Evolutionary conservation across 2,888 invertebrate genomes (phyloP).

Genomic region (Marronus borbonicus): DNA sequence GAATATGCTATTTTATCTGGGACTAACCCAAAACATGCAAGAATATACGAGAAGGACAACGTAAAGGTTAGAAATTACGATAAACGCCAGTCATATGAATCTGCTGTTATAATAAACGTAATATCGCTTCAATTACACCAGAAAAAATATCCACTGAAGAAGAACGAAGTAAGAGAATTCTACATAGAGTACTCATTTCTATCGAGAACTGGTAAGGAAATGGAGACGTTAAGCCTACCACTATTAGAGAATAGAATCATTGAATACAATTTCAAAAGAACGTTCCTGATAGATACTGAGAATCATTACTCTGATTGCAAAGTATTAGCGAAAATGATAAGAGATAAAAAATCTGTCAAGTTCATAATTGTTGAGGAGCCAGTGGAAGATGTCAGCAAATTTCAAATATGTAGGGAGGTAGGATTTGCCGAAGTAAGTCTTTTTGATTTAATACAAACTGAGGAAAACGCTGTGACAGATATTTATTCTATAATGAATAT

Average conservation of each 20-base stretch:
- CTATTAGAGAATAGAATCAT: constrained; percentile 53
- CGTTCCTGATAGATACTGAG: constrained; percentile 56
- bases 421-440: constrained; percentile 56
- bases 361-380: constrained; percentile 60
- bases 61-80: constrained; percentile 34
- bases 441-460: constrained; percentile 58
- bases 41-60: background rate
- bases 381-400: constrained; percentile 43
- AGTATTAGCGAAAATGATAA: constrained; percentile 57
- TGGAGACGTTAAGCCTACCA: constrained; percentile 59
- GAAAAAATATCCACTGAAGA: constrained; percentile 37
- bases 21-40: background rate
- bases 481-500: constrained; percentile 55
- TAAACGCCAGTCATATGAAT: constrained; percentile 3
- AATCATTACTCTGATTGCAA: constrained; percentile 54
- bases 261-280: constrained; percentile 58
- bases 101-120: constrained; percentile 34
- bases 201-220: constrained; percentile 55
- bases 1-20: constrained; percentile 40
- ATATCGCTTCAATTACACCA: constrained; percentile 32
- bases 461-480: constrained; percentile 54
- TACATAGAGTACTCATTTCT: constrained; percentile 61
- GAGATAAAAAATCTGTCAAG: constrained; percentile 55
- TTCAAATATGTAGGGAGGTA: constrained; percentile 58
- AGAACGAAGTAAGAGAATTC: constrained; percentile 56